A percentile compares a stretch with the other conserved stretches of the same genome.
These are phyloP conservation scores for Zaprionus ornatus DNA, from an alignment of 1,140 invertebrate genomes.

Conservation along the genomic window DNA sequence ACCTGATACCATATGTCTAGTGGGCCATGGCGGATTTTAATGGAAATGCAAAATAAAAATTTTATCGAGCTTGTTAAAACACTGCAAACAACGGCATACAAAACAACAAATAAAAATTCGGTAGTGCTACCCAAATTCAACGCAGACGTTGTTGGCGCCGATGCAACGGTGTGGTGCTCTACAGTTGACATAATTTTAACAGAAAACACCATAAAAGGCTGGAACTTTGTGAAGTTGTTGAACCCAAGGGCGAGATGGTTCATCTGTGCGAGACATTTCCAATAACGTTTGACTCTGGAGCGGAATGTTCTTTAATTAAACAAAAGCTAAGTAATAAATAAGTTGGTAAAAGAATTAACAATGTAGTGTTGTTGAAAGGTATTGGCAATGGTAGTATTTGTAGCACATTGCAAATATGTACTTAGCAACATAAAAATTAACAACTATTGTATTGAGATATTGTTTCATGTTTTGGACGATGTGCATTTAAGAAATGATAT, in stretches of 20 bases:
- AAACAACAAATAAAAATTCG: constrained; percentile 1
- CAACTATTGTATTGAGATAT: background rate
- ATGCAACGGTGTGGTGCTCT: no score
- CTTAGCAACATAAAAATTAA: background rate
- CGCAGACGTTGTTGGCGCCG: background rate
- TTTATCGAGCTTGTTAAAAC: constrained; percentile 14
- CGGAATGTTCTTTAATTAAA: constrained; percentile 1
- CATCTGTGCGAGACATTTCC: background rate
- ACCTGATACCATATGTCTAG: no score
- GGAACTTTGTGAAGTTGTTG: no score
- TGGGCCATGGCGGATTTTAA: background rate
- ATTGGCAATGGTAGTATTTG: constrained; percentile 1
- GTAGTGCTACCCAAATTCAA: constrained; percentile 22
- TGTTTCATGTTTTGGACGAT: background rate
- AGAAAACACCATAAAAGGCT: no score
- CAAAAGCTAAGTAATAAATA: background rate
- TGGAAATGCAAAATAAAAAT: constrained; percentile 18
- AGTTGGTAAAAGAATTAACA: constrained; percentile 1
- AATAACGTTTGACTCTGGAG: constrained; percentile 12
- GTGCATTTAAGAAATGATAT: background rate
- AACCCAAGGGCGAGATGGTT: no score
- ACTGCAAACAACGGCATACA: constrained; percentile 13
- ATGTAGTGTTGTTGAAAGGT: background rate
- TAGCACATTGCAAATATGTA: background rate
- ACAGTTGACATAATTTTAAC: background rate